phyloP scores from a whole-genome alignment of 2,113 vertebrate species.

The Ellobius talpinus region DNA sequence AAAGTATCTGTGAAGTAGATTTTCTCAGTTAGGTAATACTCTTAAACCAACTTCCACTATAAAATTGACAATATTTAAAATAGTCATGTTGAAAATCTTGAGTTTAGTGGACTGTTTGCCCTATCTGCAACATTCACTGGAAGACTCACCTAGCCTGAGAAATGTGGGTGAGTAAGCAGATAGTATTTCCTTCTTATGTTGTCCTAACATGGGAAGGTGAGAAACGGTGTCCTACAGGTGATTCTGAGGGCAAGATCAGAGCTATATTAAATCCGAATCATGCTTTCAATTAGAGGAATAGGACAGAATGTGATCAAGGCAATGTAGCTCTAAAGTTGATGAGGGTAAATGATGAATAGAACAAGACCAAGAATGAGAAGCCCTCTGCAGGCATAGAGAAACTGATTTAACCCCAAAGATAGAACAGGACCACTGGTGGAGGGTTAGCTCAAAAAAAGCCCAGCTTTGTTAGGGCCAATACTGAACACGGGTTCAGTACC shows the following conservation, averaged over 20 bases:
- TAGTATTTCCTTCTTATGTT: not conserved
- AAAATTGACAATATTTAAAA: constrained; percentile 25
- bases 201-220: not conserved
- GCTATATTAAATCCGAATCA: not conserved
- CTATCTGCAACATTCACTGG: not conserved
- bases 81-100: not conserved
- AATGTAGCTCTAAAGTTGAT: not conserved
- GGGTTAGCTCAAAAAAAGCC: not conserved
- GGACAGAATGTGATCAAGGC: not conserved
- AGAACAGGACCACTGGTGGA: not conserved
- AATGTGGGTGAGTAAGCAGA: not conserved
- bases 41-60: not conserved
- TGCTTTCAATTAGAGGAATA: not conserved
- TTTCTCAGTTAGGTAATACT: not conserved
- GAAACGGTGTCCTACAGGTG: not conserved
- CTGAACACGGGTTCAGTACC: not conserved
- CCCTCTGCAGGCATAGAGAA: not conserved
- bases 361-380: not conserved
- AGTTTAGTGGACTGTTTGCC: not conserved
- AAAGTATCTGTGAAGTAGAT: not conserved
- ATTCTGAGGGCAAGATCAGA: not conserved
- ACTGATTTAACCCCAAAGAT: not conserved
- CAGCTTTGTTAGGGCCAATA: not conserved
- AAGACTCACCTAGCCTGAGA: not conserved
- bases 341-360: not conserved